Conservation (phyloP, 2,113 vertebrate species). For the Apodemus speciosus region DNA sequence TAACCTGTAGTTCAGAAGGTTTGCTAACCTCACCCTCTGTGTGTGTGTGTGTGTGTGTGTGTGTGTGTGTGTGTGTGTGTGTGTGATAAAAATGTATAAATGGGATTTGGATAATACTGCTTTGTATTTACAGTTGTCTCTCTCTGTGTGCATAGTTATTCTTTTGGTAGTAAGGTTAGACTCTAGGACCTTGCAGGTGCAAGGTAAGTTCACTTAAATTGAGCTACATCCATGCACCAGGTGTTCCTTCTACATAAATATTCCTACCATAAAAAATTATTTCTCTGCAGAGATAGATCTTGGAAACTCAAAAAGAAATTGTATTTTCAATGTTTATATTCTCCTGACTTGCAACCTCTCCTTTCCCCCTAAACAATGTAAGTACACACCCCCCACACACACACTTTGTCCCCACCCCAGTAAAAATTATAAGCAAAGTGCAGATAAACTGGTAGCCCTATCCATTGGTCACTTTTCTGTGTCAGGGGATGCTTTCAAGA, state of each 20-base stretch:
- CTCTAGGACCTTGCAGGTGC: not conserved
- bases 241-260: slow-evolving; percentile 39
- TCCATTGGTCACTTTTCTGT: not conserved
- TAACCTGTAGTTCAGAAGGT: not conserved
- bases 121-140: not conserved
- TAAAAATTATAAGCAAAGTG: slow-evolving; percentile 1
- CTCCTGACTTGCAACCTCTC: not conserved
- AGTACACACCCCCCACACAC: not conserved
- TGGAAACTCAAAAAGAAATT: slow-evolving; percentile 58
- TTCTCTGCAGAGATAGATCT: slow-evolving; percentile 52
- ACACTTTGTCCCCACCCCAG: not conserved
- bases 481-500: not conserved
- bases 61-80: not conserved
- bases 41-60: too few species aligned
- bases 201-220: not conserved
- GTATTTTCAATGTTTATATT: slow-evolving; percentile 59
- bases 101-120: not conserved
- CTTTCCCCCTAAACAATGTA: slow-evolving; percentile 25
- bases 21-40: not conserved
- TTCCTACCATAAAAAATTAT: slow-evolving; percentile 38
- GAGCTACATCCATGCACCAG: not conserved
- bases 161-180: not conserved
- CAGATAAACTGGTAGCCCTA: not conserved
- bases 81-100: not conserved
- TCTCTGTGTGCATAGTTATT: not conserved